Evolutionary conservation across 23 tunicate species (phyloP), one percentile per base, ranked within the genome.

Genomic region (Ciona savignyi): DNA sequence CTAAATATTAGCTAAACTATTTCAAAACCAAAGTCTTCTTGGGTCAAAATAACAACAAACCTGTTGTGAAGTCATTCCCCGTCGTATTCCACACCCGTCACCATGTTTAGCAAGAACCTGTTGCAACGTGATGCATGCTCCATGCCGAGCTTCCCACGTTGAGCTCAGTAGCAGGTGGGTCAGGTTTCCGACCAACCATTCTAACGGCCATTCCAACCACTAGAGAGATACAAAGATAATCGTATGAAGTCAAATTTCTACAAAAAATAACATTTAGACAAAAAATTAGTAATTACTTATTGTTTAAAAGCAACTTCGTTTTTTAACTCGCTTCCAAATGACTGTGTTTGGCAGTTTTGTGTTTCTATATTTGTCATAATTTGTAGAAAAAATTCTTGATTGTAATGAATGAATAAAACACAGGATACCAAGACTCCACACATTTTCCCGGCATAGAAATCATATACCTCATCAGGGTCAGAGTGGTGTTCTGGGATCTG

Each of bases 121-220:
- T 25, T 88, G 81, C 3, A 95, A 62, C 26, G 96, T 92, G 6
- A 90, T 68, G 34, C 91, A 84, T 0, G 96, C 81, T 1, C 99
- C 99, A 34, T 95, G 99, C 31, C 99, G 75, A 27, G 48, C 66
- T 66, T 88, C 99, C 99, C 99, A 95, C 0, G 81, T 33, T 22
- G 81, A 70, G 65, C 64, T 75, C 76, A 91, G 84, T 30, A 91
- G 75, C 19, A 73, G 66, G 35, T 79, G 69, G 34, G 81, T 72
- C 4, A 88, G 35, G 33, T 90, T 80, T 6, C 75, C 76, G 60
- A 81, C 83, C 9, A 88, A 70, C 99, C 99, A 95, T 23, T 88
- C 76, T 42, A 95, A 77, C 19, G 99, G 99, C 99, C 99, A 95
- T 30, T 76, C 78, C 9, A 51, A 72, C 85, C 90, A 84, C 97